These are phyloP conservation scores for Coenonympha glycerion DNA, from an alignment of 2,888 invertebrate genomes.

Conservation along the genomic window DNA sequence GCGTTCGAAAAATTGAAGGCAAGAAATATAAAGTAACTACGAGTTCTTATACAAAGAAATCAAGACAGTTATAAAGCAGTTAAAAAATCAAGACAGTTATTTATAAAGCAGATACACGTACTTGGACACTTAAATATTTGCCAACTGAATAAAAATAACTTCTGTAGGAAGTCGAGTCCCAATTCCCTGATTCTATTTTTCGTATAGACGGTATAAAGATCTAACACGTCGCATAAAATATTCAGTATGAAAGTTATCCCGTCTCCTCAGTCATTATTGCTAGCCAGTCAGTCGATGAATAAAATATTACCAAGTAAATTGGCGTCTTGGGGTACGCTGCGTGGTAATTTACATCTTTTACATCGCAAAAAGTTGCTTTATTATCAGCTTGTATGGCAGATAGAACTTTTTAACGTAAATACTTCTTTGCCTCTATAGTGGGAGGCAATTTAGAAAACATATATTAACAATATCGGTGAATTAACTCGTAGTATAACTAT, in stretches of 20 bases:
- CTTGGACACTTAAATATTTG: too few species aligned
- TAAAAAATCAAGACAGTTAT: too few species aligned
- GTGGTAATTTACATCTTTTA: conserved; percentile 32
- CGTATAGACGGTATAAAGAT: not conserved
- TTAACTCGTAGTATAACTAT: too few species aligned
- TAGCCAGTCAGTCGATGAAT: conserved; percentile 34
- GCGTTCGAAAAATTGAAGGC: too few species aligned
- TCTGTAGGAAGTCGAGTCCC: not conserved
- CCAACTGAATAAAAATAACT: not conserved
- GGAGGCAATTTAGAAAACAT: too few species aligned
- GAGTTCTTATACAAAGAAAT: too few species aligned
- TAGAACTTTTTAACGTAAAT: too few species aligned
- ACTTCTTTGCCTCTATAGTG: too few species aligned
- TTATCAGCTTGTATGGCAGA: not conserved
- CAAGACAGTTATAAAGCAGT: too few species aligned
- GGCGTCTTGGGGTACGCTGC: conserved; percentile 30
- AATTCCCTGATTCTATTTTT: not conserved
- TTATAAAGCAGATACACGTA: too few species aligned
- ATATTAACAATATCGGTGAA: too few species aligned
- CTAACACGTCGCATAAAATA: conserved; percentile 16
- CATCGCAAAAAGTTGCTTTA: conserved; percentile 17
- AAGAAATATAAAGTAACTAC: too few species aligned
- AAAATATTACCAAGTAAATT: conserved; percentile 34
- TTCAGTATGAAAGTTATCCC: conserved; percentile 31
- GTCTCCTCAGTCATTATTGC: conserved; percentile 31